Evolutionary conservation across 2,113 vertebrate species (phyloP).

Genomic region (Rhea pennata): DNA sequence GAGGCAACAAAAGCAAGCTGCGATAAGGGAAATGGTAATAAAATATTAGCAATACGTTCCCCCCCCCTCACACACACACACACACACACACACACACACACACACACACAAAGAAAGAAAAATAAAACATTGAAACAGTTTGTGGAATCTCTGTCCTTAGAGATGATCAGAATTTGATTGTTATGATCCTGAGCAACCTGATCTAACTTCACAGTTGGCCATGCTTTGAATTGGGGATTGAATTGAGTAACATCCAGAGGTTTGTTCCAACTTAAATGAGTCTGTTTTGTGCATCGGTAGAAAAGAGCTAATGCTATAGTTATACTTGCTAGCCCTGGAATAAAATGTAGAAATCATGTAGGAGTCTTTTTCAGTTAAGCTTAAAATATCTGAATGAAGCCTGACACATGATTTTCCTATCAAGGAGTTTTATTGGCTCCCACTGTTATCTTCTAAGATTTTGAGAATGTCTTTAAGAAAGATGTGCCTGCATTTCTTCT

Average conservation of each 20-base stretch:
- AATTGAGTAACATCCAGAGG: constrained; percentile 38
- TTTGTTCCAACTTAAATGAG: constrained; percentile 18
- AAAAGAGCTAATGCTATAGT: neutral
- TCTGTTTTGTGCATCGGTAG: neutral
- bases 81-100: neutral
- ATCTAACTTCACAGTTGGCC: constrained; percentile 37
- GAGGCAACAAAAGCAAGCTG: neutral
- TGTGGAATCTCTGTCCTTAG: neutral
- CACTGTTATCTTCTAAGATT: neutral
- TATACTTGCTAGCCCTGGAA: neutral
- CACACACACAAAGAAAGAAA: neutral
- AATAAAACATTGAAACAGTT: neutral
- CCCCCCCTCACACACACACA: too few species aligned
- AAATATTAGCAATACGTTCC: neutral
- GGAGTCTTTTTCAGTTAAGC: neutral
- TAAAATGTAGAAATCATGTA: neutral
- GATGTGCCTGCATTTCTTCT: neutral
- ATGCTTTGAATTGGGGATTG: neutral
- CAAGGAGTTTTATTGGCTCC: neutral
- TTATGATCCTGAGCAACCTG: constrained; percentile 24
- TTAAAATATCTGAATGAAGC: neutral
- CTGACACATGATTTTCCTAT: neutral
- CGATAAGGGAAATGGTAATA: neutral
- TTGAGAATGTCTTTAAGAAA: neutral
- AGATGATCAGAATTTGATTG: neutral